Conservation (phyloP, 2,888 invertebrate genomes). For the Ophion ventricosus region DNA sequence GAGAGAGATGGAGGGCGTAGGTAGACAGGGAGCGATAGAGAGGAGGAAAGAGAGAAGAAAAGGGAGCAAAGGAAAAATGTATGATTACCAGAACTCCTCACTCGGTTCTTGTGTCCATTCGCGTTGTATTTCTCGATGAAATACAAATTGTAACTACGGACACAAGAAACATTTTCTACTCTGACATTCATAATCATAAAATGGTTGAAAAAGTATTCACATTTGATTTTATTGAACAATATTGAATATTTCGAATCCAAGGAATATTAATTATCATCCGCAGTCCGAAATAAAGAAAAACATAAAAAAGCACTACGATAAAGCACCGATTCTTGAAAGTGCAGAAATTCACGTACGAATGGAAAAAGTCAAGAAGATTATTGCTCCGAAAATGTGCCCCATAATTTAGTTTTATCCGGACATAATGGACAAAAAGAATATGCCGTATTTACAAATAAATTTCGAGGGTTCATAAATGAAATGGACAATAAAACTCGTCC, state of each 20-base stretch:
- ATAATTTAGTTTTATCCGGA: neutral
- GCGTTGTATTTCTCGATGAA: too few species aligned
- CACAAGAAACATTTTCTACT: too few species aligned
- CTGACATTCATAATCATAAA: too few species aligned
- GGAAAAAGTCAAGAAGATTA: neutral
- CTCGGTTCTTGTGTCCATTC: neutral
- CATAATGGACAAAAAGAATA: neutral
- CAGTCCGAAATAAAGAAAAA: too few species aligned
- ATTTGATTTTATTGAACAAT: too few species aligned
- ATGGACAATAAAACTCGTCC: conserved; percentile 28
- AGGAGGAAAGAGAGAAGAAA: neutral
- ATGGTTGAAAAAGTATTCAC: too few species aligned
- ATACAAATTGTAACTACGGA: too few species aligned
- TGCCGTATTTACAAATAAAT: conserved; percentile 14
- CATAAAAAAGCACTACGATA: too few species aligned
- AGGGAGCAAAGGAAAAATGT: conserved; percentile 2
- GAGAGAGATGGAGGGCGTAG: neutral
- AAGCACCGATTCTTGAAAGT: neutral
- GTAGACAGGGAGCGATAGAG: too few species aligned
- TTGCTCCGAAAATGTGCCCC: neutral
- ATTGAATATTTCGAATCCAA: too few species aligned
- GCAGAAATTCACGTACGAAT: neutral
- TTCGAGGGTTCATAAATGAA: conserved; percentile 16
- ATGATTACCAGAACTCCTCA: neutral
- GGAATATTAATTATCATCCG: too few species aligned